Evolutionary conservation across 1,140 invertebrate genomes (phyloP).

Genomic region (Euglossa dilemma): DNA sequence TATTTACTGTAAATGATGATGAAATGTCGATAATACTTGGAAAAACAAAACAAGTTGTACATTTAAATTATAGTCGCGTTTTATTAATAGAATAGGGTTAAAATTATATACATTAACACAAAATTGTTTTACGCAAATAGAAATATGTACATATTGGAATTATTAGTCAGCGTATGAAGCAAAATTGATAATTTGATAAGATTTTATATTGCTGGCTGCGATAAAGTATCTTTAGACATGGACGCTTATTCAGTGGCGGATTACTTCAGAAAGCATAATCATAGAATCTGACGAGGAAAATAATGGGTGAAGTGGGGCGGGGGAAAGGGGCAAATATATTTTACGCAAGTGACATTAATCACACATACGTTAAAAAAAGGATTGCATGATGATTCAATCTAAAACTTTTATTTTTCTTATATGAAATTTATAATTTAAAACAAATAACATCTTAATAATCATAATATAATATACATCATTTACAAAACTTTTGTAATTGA

Average conservation of each 20-base stretch:
- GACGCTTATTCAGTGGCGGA: constrained; percentile 17
- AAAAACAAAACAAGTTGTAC: not conserved
- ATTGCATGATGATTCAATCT: not conserved
- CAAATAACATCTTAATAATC: not conserved
- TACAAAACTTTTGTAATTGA: constrained; percentile 4
- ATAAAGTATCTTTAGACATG: constrained; percentile 53
- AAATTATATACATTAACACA: not conserved
- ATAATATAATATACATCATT: not conserved
- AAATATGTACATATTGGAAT: constrained; percentile 15
- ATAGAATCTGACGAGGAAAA: not conserved
- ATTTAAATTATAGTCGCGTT: not conserved
- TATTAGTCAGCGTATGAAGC: constrained; percentile 59
- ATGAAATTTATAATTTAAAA: not conserved
- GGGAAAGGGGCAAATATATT: not conserved
- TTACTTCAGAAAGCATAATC: constrained; percentile 23
- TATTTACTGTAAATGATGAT: not conserved
- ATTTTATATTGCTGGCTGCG: constrained; percentile 29
- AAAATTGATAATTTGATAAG: constrained; percentile 65
- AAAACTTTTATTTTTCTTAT: constrained; percentile 8
- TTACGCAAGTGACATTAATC: not conserved
- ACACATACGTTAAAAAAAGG: not conserved
- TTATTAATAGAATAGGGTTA: not conserved
- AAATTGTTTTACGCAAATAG: not conserved
- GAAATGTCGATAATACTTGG: not conserved
- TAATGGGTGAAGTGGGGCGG: not conserved